Base-by-base conservation (phyloP, 2,888 invertebrate genomes). In the Biston stratarius region DNA sequence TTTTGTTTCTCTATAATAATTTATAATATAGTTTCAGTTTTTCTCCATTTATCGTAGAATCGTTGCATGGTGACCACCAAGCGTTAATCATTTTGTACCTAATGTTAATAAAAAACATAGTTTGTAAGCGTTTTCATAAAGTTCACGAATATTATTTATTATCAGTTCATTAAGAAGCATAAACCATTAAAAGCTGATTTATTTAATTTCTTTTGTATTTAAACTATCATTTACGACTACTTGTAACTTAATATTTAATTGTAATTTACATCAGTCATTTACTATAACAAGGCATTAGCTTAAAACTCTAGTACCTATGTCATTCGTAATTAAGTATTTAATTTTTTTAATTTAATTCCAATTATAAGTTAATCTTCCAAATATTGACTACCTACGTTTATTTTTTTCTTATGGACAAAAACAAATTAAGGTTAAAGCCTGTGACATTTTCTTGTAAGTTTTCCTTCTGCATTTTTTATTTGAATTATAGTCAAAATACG, bases 401-500 rank as follows among this genome's bases (percentile, higher is more conserved):
- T 83, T 87, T 81, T 79, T 88, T 85, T 84, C 86, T 85, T 88
- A 87, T 87, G 88, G 90, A 91, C 87, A 87, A 91, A 91, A 87
- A 73, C 82, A 87, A 89, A 86, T 88, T 91, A 90, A 90, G 87
- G 85, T 85, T 88, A 86, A 90, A 89, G 88, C 91, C 90, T 92
- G 88, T 92, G 92, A 93, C 92, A 92, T 93, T 91, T 88, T 90
- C 89, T 90, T 92, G 86, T 92, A 92, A 92, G 92, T 91, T 92
- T 86, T 90, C 86, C 88, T 92, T 92, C 92, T 91, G 93, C 94
- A 94, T 94, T 94, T 75, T 93, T 92, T 94, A 91, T 91, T 75
- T 93, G 92, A 93, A 94, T 91, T 94, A 94, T 93, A 94, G 92
- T 92, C 93, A 94, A 92, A 92, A 90, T 94, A 93, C 92, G 93